phyloP scores from a whole-genome alignment of 2,888 invertebrate species.

The Sphaerophoria taeniata region DNA sequence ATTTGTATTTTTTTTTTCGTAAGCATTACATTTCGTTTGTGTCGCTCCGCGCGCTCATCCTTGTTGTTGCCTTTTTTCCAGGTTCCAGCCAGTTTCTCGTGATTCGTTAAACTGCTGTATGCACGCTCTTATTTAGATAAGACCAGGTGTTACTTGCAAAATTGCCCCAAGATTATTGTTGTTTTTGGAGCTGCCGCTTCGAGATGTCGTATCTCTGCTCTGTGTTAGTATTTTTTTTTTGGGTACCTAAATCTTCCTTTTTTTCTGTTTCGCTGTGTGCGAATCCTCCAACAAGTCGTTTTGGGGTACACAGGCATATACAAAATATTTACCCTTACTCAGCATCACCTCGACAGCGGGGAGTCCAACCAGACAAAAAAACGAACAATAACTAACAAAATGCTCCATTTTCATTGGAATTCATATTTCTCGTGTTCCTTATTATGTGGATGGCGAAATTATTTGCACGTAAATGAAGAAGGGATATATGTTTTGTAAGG shows the following conservation, averaged over 20 bases:
- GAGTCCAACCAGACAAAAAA: conserved; percentile 43
- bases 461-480: too few species aligned
- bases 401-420: conserved; percentile 68
- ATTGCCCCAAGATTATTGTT: conserved; percentile 55
- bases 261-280: neutral
- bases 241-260: conserved; percentile 6
- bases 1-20: conserved; percentile 46
- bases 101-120: conserved; percentile 66
- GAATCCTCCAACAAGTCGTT: conserved; percentile 14
- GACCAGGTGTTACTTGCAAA: conserved; percentile 72
- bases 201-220: conserved; percentile 27
- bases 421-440: conserved; percentile 56
- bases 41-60: conserved; percentile 28
- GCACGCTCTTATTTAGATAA: conserved; percentile 72
- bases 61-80: conserved; percentile 33
- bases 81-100: conserved; percentile 44
- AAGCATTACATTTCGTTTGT: conserved; percentile 15
- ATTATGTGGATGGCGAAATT: neutral
- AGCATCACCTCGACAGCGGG: conserved; percentile 58
- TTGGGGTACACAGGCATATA: neutral
- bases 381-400: conserved; percentile 71
- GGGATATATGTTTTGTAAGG: too few species aligned
- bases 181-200: conserved; percentile 5
- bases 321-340: conserved; percentile 45
- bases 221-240: neutral